phyloP scores from a whole-genome alignment of 2,113 vertebrate species.

The Emydura subglobosa region DNA sequence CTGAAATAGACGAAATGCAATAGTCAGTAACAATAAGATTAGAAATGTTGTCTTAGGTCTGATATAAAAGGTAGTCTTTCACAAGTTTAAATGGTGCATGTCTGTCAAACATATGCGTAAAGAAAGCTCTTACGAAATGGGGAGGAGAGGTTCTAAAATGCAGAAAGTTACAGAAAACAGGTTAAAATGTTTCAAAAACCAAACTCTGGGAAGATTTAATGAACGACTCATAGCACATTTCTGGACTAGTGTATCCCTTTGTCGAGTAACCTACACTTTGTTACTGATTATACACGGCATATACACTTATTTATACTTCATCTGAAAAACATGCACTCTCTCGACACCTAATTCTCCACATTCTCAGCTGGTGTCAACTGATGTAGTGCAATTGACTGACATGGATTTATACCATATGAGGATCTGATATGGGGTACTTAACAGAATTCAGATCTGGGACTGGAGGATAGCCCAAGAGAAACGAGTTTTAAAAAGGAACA shows the following conservation, averaged over 20 bases:
- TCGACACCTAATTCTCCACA: not conserved
- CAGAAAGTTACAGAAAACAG: not conserved
- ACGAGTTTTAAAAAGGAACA: not conserved
- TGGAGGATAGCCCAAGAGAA: not conserved
- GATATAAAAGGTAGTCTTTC: not conserved
- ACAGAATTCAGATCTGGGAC: not conserved
- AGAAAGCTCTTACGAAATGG: not conserved
- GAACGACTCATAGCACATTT: not conserved
- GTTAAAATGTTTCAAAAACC: not conserved
- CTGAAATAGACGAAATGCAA: not conserved
- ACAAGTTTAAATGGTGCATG: not conserved
- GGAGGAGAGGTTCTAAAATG: not conserved
- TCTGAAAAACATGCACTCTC: not conserved
- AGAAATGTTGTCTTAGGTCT: accelerated
- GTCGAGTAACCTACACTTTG: not conserved
- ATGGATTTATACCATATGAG: not conserved
- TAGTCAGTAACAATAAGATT: not conserved
- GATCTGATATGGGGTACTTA: not conserved
- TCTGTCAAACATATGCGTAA: not conserved
- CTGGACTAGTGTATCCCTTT: accelerated
- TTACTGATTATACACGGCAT: not conserved
- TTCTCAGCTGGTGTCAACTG: not conserved
- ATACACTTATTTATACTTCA: not conserved
- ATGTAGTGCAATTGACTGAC: not conserved
- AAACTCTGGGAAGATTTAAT: not conserved